Base-by-base conservation (phyloP, 2,797 vertebrate species). In the Agapornis canus region DNA sequence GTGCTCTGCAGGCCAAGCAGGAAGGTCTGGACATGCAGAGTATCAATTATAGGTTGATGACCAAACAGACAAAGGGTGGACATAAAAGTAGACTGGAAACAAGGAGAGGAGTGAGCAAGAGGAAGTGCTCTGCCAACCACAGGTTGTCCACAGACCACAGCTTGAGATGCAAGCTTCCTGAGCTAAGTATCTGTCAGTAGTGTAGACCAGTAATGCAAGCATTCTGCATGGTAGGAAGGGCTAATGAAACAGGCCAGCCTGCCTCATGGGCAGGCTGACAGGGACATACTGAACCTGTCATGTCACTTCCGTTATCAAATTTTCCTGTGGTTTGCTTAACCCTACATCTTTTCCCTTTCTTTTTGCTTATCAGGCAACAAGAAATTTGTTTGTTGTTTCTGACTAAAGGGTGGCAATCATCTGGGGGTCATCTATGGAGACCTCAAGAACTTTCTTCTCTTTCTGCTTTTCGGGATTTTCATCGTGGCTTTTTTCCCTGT, bases 61-160 rank as follows among this genome's bases (percentile, higher is more conserved):
- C n/a, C 47, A 35, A 86, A 52, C 11, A 37, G 71, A 18, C 0
- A 0, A 64, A 82, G 48, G 48, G 64, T 90, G 75, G 73, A 93
- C 89, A 60, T n/a, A 45, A 65, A 64, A 68, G 43, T 18, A 25
- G 35, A 86, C 71, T 54, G 64, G 76, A 57, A 91, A 25, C 27
- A 40, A 69, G 82, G 75, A 75, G 92, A 88, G 42, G 47, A 93
- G 64, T 43, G 60, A 93, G 79, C 47, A 86, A 78, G 66, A 97
- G 95, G 95, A 96, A 94, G 82, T 90, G 60, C 70, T 96, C 82
- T 91, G 85, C 79, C 95, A 92, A 22, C 96, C 94, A 48, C 92
- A 85, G 69, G 57, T 51, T 88, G 76, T 87, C 90, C 57, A 1
- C 93, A 96, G 82, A 94, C 92, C 92, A 49, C 91, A 82, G 70